Evolutionary conservation across 2,113 vertebrate genomes (phyloP).

Genomic region (Sapayoa aenigma): DNA sequence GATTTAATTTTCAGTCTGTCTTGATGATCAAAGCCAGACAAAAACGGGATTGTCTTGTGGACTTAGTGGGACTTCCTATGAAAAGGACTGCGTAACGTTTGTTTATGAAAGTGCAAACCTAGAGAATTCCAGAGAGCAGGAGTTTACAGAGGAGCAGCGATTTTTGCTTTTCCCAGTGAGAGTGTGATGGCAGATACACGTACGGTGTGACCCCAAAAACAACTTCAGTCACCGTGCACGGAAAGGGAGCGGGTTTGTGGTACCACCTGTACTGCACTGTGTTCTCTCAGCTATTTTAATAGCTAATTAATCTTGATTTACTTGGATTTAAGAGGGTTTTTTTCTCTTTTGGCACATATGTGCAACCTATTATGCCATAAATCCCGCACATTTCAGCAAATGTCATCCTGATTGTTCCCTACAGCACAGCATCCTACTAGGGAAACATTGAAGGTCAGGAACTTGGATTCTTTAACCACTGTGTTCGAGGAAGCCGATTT

Average conservation of each 20-base stretch:
- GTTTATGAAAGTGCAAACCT: slow-evolving; percentile 54
- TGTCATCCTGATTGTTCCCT: slow-evolving; percentile 79
- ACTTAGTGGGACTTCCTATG: neutral
- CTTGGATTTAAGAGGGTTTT: slow-evolving; percentile 69
- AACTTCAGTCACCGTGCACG: neutral
- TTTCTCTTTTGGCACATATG: slow-evolving; percentile 73
- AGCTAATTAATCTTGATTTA: slow-evolving; percentile 82
- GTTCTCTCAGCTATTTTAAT: slow-evolving; percentile 70
- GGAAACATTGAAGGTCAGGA: slow-evolving; percentile 79
- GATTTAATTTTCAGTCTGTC: neutral
- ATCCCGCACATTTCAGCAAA: slow-evolving; percentile 76
- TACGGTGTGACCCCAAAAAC: neutral
- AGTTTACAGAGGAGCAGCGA: neutral
- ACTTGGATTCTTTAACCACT: slow-evolving; percentile 77
- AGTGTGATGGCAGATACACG: slow-evolving; percentile 31
- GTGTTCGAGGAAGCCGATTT: slow-evolving; percentile 73
- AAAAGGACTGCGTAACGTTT: neutral
- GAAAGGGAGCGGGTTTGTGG: slow-evolving; percentile 14
- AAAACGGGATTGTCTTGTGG: slow-evolving; percentile 40
- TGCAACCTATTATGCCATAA: slow-evolving; percentile 79
- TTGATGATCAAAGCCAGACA: slow-evolving; percentile 57
- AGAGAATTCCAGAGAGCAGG: neutral
- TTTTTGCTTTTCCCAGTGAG: slow-evolving; percentile 58
- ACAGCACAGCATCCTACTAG: slow-evolving; percentile 70
- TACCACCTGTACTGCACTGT: slow-evolving; percentile 65